Evolutionary conservation across 2,113 vertebrate species (phyloP).

Genomic region (Eurypyga helias): DNA sequence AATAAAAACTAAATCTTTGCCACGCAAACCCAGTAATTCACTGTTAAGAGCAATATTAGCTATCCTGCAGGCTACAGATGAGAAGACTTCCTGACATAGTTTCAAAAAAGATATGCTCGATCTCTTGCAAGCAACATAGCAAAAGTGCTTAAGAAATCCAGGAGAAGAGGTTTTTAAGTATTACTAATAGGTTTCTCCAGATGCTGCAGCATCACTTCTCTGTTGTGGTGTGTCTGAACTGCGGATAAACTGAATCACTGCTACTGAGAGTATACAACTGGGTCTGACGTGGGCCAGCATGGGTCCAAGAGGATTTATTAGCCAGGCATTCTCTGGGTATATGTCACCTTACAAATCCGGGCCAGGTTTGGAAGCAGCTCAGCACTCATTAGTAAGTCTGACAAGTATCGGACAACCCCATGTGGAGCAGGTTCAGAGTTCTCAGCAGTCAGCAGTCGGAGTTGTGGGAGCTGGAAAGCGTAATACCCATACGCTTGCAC

Average conservation of each 20-base stretch:
- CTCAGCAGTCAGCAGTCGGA: conserved; percentile 25
- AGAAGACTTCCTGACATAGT: neutral
- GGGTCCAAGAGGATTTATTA: conserved; percentile 20
- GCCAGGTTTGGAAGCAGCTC: neutral
- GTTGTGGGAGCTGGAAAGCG: neutral
- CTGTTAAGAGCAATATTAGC: neutral
- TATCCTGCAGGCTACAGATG: neutral
- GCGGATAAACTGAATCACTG: neutral
- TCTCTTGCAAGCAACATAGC: neutral
- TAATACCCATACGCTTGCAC: neutral
- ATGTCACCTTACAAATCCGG: neutral
- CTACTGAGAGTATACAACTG: neutral
- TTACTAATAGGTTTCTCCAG: neutral
- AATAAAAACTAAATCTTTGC: no score
- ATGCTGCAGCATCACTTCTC: neutral
- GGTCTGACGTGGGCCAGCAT: neutral
- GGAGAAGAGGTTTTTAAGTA: neutral
- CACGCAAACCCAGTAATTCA: neutral
- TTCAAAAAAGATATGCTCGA: neutral
- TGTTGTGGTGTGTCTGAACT: neutral
- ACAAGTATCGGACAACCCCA: neutral
- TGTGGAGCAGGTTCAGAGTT: neutral
- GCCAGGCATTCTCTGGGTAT: neutral
- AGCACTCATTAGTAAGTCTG: neutral
- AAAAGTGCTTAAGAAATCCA: neutral